Evolutionary conservation across 2,797 vertebrate species (phyloP).

Genomic region (Helarctos malayanus): DNA sequence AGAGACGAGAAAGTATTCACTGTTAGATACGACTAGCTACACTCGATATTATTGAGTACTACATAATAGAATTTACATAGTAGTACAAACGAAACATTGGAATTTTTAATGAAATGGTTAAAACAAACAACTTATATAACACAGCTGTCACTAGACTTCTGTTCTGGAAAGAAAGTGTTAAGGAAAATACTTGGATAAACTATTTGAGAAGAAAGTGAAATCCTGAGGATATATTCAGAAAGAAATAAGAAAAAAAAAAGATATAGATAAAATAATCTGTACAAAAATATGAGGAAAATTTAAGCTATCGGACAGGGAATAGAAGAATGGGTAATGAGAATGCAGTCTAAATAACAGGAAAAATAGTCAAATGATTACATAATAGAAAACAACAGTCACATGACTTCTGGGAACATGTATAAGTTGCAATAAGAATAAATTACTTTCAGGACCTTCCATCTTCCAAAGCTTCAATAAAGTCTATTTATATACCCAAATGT

Average conservation of each 20-base stretch:
- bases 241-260: not conserved
- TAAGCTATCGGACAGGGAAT: not conserved
- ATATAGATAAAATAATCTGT: not conserved
- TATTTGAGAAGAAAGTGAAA: not conserved
- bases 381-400: not conserved
- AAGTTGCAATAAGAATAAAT: not conserved
- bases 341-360: not conserved
- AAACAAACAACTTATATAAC: conserved; percentile 5
- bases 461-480: not conserved
- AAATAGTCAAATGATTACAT: not conserved
- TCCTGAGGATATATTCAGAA: not conserved
- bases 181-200: not conserved
- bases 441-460: not conserved
- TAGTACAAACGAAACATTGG: not conserved
- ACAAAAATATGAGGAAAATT: not conserved
- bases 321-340: not conserved
- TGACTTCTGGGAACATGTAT: not conserved
- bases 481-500: not conserved
- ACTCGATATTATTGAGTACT: not conserved
- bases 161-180: not conserved
- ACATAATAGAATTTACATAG: not conserved
- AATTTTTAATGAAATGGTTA: not conserved
- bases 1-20: not conserved
- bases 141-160: not conserved
- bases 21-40: not conserved